Conservation (phyloP, 2,797 vertebrate genomes). For the Cyprinella venusta region DNA sequence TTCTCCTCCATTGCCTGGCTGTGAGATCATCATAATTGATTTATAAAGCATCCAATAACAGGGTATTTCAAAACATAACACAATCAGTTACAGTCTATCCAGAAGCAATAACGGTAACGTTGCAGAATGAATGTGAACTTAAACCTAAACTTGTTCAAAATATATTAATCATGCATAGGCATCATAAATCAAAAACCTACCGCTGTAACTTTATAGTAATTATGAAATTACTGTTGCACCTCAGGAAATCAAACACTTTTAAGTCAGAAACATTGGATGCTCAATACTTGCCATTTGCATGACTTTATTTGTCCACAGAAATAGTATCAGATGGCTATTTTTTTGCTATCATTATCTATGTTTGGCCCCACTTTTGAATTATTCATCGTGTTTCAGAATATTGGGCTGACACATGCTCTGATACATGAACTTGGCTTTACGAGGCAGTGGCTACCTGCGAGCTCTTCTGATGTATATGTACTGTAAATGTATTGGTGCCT, state of each 20-base stretch:
- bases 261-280: constrained; percentile 37
- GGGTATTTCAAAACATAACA: constrained; percentile 32
- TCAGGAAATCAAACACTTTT: constrained; percentile 43
- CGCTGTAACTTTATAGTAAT: constrained; percentile 31
- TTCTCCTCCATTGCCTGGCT: constrained; percentile 12
- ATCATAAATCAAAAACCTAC: constrained; percentile 28
- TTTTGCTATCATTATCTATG: constrained; percentile 9
- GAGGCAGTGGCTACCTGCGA: constrained; percentile 58
- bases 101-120: constrained; percentile 39
- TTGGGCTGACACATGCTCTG: constrained; percentile 20
- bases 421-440: constrained; percentile 39
- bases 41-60: constrained; percentile 30
- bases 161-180: constrained; percentile 13
- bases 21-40: constrained; percentile 6
- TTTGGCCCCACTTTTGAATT: constrained; percentile 10
- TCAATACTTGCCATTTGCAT: constrained; percentile 24
- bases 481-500: constrained; percentile 81
- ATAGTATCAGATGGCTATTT: background rate
- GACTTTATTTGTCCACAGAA: constrained; percentile 12
- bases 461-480: constrained; percentile 78
- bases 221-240: constrained; percentile 42
- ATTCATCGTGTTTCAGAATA: constrained; percentile 24
- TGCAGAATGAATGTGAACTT: constrained; percentile 33
- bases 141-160: constrained; percentile 24
- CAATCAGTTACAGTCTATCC: constrained; percentile 11